These are phyloP conservation scores for Helicoverpa zea DNA, from an alignment of 1,140 invertebrate species.

Conservation along the genomic window DNA sequence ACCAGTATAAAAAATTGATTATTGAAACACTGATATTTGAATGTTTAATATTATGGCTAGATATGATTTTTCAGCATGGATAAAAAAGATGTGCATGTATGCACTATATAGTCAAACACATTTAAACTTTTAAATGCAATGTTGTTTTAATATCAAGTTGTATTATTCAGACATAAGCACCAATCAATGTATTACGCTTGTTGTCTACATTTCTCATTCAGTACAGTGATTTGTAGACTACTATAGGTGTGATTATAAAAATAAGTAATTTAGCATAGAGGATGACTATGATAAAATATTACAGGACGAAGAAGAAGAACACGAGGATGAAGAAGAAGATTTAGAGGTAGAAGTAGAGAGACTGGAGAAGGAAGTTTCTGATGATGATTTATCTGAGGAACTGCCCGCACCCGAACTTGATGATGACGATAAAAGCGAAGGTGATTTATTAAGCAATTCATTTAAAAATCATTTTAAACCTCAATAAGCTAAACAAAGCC, in stretches of 20 bases:
- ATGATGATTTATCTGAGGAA: slow-evolving; percentile 61
- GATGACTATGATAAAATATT: slow-evolving; percentile 29
- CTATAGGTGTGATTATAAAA: not conserved
- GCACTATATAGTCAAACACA: too few species aligned
- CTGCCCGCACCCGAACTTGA: slow-evolving; percentile 50
- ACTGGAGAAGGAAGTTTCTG: slow-evolving; percentile 63
- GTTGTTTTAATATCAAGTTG: too few species aligned
- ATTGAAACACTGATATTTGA: not conserved
- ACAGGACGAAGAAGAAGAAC: slow-evolving; percentile 66
- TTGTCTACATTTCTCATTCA: slow-evolving; percentile 10
- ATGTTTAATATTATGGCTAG: not conserved
- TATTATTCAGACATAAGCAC: not conserved
- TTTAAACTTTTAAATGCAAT: too few species aligned
- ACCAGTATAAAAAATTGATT: too few species aligned
- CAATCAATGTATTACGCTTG: not conserved
- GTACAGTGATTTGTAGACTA: slow-evolving; percentile 20
- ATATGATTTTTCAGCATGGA: not conserved
- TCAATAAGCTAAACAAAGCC: too few species aligned
- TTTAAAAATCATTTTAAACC: too few species aligned
- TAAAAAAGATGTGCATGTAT: not conserved
- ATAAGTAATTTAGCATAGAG: not conserved
- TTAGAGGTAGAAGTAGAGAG: slow-evolving; percentile 68
- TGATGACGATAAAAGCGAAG: slow-evolving; percentile 60
- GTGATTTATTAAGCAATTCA: not conserved
- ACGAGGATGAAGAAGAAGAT: slow-evolving; percentile 61